Evolutionary conservation across 23 tunicate species (phyloP).

Genomic region (Styela clava): DNA sequence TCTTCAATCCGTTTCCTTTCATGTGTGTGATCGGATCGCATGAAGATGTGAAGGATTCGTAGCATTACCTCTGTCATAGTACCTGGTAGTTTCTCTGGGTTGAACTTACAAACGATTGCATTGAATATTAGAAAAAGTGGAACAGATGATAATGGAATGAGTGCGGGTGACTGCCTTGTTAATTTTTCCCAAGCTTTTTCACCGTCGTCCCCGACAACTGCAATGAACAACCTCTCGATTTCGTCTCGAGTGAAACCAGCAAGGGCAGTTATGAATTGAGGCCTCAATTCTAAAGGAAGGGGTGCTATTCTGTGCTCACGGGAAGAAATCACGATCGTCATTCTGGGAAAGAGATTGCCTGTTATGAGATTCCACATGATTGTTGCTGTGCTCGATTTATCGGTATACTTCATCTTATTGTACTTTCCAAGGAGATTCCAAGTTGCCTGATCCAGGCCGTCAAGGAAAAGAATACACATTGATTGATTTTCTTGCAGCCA

Average conservation of each 20-base stretch:
- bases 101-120: not conserved
- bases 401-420: not conserved
- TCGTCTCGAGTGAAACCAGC: constrained; percentile 7
- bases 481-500: constrained; percentile 16
- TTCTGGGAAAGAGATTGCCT: constrained; percentile 15
- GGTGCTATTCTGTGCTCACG: not conserved
- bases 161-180: not conserved
- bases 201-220: constrained; percentile 1
- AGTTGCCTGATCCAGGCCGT: constrained; percentile 14
- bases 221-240: not conserved
- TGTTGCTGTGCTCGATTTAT: not conserved
- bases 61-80: not conserved
- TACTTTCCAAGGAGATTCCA: not conserved
- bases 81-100: constrained; percentile 11
- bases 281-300: not conserved
- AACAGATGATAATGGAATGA: constrained; percentile 7
- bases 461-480: not conserved
- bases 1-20: not conserved
- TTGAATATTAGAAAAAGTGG: constrained; percentile 9
- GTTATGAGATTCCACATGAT: not conserved
- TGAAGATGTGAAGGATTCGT: not conserved
- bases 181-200: not conserved
- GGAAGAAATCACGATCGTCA: not conserved
- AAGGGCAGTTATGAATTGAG: not conserved
- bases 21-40: constrained; percentile 2